Base-by-base conservation (phyloP, 2,113 vertebrate species). In the Grammomys dolichurus region DNA sequence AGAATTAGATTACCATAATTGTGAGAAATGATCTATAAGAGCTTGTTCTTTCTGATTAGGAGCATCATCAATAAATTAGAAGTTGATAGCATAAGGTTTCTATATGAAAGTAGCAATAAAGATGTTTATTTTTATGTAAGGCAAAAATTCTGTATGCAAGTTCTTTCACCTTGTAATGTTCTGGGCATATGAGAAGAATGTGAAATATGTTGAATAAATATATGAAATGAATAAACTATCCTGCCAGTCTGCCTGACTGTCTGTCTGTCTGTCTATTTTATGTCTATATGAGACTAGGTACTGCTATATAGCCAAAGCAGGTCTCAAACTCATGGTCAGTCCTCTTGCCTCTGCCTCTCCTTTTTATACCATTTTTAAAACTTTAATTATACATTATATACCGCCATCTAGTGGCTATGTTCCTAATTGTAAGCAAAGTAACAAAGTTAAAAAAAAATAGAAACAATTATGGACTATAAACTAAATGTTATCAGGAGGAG, bases 31-130 rank as follows among this genome's bases (percentile, higher is more conserved):
- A 51, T 97, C 93, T 90, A 40, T 75, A 91, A 97, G 95, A 97
- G 95, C 87, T 69, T 94, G 72, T 95, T 95, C 85, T 96, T 97
- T 96, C 92, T 96, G 85, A 96, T 97, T 96, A 97, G 80, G 28
- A 73, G 20, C 75, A 90, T 95, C 96, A 95, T 95, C 95, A 95
- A 94, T 96, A 97, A 96, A 97, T 96, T 97, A 96, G 70, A 97
- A 98, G 70, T 91, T 96, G 93, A 92, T 90, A 93, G 65, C 72
- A 58, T 90, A 85, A 91, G 58, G 51, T 75, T 94, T 95, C 93
- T 85, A 91, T 90, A 60, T 91, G 89, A 93, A 95, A 92, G 54
- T 92, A 22, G 92, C 70, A 60, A 94, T 92, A 95, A 94, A 90
- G 70, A 58, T 76, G 75, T 84, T 96, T 54, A 78, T 78, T 95